These are phyloP conservation scores for Mohoua ochrocephala DNA, from an alignment of 2,113 vertebrate species.

Conservation along the genomic window DNA sequence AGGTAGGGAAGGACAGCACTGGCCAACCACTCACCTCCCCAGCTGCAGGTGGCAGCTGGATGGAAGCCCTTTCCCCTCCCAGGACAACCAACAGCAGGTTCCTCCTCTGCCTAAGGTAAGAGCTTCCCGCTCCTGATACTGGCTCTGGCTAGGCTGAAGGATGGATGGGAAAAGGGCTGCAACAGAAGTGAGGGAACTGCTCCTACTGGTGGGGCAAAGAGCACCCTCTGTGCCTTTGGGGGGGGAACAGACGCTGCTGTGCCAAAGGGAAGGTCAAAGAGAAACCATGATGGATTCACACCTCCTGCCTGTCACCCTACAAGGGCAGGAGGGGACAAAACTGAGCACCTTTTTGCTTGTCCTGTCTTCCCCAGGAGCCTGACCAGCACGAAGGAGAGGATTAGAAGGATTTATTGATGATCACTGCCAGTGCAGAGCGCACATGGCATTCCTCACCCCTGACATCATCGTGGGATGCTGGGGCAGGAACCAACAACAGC, in stretches of 20 bases:
- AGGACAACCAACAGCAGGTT: neutral
- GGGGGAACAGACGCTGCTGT: neutral
- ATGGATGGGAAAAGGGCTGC: slow-evolving; percentile 10
- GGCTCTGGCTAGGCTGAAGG: slow-evolving; percentile 4
- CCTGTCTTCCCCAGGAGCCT: neutral
- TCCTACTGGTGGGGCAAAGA: neutral
- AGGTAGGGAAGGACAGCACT: neutral
- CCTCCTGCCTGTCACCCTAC: neutral
- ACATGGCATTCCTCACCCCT: neutral
- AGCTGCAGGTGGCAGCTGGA: neutral
- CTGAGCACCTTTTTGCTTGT: neutral
- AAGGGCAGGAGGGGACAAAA: neutral
- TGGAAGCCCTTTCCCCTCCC: neutral
- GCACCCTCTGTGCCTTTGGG: neutral
- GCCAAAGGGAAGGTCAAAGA: neutral
- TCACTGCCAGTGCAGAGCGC: neutral
- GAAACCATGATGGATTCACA: neutral
- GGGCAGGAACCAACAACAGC: neutral
- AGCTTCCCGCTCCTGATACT: neutral
- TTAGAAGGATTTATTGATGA: neutral
- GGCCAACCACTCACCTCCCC: neutral
- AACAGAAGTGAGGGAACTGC: neutral
- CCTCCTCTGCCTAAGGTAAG: neutral
- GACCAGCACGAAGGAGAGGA: neutral
- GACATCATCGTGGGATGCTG: neutral